Evolutionary conservation across 2,888 invertebrate species (phyloP).

Genomic region (Leptinotarsa peninsularis): DNA sequence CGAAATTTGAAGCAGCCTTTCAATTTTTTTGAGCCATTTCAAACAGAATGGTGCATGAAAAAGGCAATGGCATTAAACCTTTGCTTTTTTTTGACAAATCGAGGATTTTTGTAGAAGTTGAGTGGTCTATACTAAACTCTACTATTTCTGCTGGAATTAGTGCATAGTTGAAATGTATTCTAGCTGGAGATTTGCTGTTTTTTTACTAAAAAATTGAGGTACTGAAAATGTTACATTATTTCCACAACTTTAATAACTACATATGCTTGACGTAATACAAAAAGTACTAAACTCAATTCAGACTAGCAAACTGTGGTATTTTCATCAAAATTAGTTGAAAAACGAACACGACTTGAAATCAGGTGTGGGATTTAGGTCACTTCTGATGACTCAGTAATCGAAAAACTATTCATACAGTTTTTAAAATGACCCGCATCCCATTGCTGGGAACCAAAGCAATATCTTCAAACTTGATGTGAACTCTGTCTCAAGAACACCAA

Average conservation of each 20-base stretch:
- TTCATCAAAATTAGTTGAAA: background rate
- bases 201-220: background rate
- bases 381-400: background rate
- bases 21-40: background rate
- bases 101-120: background rate
- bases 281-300: background rate
- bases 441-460: background rate
- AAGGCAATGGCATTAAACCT: background rate
- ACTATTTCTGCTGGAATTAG: background rate
- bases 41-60: background rate
- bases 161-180: too few relatives aligned
- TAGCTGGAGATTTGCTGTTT: background rate
- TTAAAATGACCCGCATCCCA: background rate
- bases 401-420: background rate
- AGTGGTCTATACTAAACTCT: background rate
- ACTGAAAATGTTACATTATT: background rate
- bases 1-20: background rate
- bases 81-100: background rate
- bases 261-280: background rate
- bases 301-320: background rate
- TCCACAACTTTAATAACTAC: background rate
- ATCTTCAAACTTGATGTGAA: constrained; percentile 11
- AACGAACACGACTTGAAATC: background rate
- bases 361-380: constrained; percentile 2
- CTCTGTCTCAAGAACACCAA: background rate